Evolutionary conservation across 2,113 vertebrate species (phyloP), one percentile per base, ranked within the genome.

Genomic region (Sprattus sprattus): DNA sequence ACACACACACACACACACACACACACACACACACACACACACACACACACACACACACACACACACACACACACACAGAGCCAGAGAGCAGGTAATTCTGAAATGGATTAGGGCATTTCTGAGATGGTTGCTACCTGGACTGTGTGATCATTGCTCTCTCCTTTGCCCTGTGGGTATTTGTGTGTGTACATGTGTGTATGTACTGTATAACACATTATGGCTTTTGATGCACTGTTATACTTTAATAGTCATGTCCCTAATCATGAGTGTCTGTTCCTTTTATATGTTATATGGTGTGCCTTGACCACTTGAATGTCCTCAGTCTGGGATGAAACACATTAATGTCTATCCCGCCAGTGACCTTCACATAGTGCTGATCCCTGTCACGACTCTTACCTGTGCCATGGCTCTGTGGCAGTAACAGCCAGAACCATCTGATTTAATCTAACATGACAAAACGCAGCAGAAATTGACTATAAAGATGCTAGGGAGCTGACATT

Each of bases 401-500:
- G 28, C 32, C 13, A 28, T 39, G 71, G 18, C 18, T 6, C 54
- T 60, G 54, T 20, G 54, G 4, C 0, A 1, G 18, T 20, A 5
- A 60, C 54, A 57, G 16, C 52, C 52, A 57, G 20, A 0, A 2
- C 52, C 18, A 7, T 1, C 64, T 71, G 28, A 71, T 71, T 25
- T 71, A 71, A 71, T 32, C 6, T 0, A 71, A 71, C 64, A 28
- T 32, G 64, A 71, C 6, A 11, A 71, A 71, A 32, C 22, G 18
- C 18, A 60, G 54, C 71, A 78, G 71, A 13, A 75, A 44, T 78
- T 9, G 71, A 78, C 71, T 78, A 39, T 78, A 78, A 44, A 78
- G 25, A 32, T 13, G 25, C 11, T 1, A 3, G 3, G 2, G 28
- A 16, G 9, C 28, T 78, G 64, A 28, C n/a, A 28, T 32, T 78